phyloP scores from a whole-genome alignment of 2,113 vertebrate species.

The Globicephala melas region DNA sequence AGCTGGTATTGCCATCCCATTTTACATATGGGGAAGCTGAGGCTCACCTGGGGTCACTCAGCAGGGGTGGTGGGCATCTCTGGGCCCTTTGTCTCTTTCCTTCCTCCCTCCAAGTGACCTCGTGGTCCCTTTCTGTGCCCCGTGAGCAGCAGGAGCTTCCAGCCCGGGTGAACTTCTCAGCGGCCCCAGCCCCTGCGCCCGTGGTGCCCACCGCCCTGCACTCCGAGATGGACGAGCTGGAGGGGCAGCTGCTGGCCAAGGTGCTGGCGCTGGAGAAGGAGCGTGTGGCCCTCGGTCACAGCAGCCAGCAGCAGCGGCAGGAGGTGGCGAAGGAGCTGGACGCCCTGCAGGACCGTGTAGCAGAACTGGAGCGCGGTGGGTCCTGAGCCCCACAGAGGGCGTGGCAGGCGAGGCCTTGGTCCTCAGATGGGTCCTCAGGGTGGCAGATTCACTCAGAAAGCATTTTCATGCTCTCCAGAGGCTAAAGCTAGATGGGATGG shows the following conservation, averaged over 20 bases:
- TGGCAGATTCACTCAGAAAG: background rate
- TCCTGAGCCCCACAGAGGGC: background rate
- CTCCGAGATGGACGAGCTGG: slow-evolving; percentile 93
- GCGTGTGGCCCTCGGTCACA: slow-evolving; percentile 85
- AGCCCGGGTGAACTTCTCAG: slow-evolving; percentile 83
- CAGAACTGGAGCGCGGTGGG: slow-evolving; percentile 93
- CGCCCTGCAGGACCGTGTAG: slow-evolving; percentile 88
- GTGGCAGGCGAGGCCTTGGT: accelerated
- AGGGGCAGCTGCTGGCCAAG: slow-evolving; percentile 94
- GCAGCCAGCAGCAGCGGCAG: slow-evolving; percentile 88
- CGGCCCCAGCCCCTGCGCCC: slow-evolving; percentile 41
- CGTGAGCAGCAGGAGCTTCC: slow-evolving; percentile 87
- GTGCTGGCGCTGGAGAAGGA: slow-evolving; percentile 94
- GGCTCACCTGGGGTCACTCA: background rate
- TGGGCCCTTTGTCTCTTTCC: background rate
- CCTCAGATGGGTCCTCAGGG: background rate
- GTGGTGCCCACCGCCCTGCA: slow-evolving; percentile 79
- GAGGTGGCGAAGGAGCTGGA: slow-evolving; percentile 92
- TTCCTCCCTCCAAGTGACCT: background rate
- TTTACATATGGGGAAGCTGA: background rate
- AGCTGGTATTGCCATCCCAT: background rate
- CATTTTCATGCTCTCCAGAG: background rate
- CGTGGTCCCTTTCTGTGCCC: accelerated
- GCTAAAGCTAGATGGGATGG: background rate
- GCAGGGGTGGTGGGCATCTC: background rate